Conservation (phyloP, 2,113 vertebrate species). For the Dendropsophus ebraccatus region DNA sequence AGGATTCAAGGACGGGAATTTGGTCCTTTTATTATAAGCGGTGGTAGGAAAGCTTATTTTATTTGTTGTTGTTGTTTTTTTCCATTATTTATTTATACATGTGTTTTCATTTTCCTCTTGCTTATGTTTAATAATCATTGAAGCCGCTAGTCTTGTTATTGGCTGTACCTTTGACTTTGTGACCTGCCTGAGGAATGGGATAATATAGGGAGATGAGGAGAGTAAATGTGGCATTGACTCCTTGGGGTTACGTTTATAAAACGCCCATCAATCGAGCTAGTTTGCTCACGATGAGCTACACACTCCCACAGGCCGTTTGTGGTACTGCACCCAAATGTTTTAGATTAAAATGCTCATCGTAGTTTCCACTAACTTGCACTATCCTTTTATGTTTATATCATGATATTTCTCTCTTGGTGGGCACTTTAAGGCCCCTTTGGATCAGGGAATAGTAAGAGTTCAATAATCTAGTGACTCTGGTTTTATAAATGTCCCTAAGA, state of each 20-base stretch:
- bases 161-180: constrained; percentile 23
- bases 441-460: neutral
- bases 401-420: neutral
- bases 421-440: neutral
- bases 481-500: constrained; percentile 4
- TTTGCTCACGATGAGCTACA: neutral
- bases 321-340: neutral
- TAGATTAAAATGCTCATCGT: neutral
- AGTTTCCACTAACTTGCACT: neutral
- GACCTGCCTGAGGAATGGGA: constrained; percentile 4
- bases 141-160: constrained; percentile 41
- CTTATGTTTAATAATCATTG: constrained; percentile 44
- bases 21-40: constrained; percentile 36
- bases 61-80: constrained; percentile 28
- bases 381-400: neutral
- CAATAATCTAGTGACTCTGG: neutral
- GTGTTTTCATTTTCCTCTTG: constrained; percentile 45
- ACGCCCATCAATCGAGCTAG: neutral
- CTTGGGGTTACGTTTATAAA: neutral
- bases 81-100: constrained; percentile 55
- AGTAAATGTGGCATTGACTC: neutral
- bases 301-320: neutral
- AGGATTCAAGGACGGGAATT: constrained; percentile 33
- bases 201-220: constrained; percentile 14
- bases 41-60: constrained; percentile 43